Percentiles rank a stretch among this genome's conserved stretches.
phyloP scores from a whole-genome alignment of 35 echinoderm and acorn worm genomes.

The Holothuria glaberrima region DNA sequence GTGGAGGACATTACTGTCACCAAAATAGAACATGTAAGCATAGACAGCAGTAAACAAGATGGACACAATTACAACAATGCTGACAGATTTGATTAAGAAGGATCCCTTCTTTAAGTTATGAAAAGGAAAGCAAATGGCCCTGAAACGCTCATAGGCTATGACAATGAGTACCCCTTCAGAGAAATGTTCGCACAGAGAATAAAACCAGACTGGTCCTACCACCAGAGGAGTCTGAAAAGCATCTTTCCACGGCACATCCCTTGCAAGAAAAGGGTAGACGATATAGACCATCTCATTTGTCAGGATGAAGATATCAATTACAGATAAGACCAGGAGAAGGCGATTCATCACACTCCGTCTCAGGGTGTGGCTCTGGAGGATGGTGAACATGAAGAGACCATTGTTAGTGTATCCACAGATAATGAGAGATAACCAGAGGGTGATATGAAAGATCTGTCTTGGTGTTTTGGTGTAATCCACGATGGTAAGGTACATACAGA shows the following conservation, averaged over 20 bases:
- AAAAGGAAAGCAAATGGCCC: conserved; percentile 39
- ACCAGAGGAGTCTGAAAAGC: conserved; percentile 38
- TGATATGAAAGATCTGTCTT: conserved; percentile 32
- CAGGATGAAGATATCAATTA: conserved; percentile 50
- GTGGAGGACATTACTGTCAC: background rate
- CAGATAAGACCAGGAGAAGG: conserved; percentile 18
- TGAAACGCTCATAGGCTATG: conserved; percentile 38
- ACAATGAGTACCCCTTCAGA: conserved; percentile 36
- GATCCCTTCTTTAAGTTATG: conserved; percentile 12
- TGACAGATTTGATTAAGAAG: conserved; percentile 25
- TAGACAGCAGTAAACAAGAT: conserved; percentile 26
- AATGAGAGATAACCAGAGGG: conserved; percentile 23
- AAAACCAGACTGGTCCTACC: conserved; percentile 43
- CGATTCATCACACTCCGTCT: conserved; percentile 42
- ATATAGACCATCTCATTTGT: conserved; percentile 48
- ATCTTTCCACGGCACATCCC: conserved; percentile 4
- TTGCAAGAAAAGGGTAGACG: conserved; percentile 15
- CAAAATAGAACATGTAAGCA: conserved; percentile 48
- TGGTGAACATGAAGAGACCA: conserved; percentile 45
- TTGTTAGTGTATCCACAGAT: conserved; percentile 21
- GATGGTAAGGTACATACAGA: conserved; percentile 48
- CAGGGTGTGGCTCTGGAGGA: conserved; percentile 13
- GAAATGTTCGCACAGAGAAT: conserved; percentile 44
- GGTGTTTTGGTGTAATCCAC: conserved; percentile 24
- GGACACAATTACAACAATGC: conserved; percentile 6